Percentiles rank a stretch among this genome's conserved stretches.
Conservation (phyloP, 1,140 invertebrate genomes). For the Drosophila teissieri region DNA sequence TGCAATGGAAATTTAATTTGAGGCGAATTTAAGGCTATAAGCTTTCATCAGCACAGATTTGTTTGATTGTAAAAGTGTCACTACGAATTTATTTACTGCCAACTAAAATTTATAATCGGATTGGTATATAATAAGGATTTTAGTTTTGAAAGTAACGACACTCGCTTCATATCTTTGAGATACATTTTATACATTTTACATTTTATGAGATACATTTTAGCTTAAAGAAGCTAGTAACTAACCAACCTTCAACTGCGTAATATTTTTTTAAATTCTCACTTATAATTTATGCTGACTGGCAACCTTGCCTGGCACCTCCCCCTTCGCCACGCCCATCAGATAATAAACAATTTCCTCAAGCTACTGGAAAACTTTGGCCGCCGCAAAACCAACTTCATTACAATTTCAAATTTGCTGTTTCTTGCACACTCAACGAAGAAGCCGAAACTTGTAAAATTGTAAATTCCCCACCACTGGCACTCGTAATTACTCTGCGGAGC, state of each 20-base stretch:
- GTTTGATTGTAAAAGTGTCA: too few relatives aligned
- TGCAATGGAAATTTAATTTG: background rate
- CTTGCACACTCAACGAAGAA: constrained; percentile 46
- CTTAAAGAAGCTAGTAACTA: background rate
- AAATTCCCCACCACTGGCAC: constrained; percentile 31
- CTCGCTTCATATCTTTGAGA: too few relatives aligned
- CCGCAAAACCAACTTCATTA: constrained; percentile 63
- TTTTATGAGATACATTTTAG: background rate
- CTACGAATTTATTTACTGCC: background rate
- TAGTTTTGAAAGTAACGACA: background rate
- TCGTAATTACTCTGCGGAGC: constrained; percentile 54
- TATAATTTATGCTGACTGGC: constrained; percentile 20
- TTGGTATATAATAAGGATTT: background rate
- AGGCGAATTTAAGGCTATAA: background rate
- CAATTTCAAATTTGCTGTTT: constrained; percentile 67
- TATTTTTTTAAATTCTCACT: constrained; percentile 19
- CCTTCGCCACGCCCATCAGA: constrained; percentile 3
- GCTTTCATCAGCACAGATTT: background rate
- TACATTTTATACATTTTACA: background rate
- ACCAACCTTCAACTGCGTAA: background rate
- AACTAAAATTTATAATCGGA: background rate
- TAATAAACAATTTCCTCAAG: constrained; percentile 65
- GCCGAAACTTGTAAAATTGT: constrained; percentile 40
- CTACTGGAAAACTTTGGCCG: constrained; percentile 46
- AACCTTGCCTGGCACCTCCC: constrained; percentile 11